Base-by-base conservation (phyloP, 2,797 vertebrate genomes). In the Tokudaia muenninki region DNA sequence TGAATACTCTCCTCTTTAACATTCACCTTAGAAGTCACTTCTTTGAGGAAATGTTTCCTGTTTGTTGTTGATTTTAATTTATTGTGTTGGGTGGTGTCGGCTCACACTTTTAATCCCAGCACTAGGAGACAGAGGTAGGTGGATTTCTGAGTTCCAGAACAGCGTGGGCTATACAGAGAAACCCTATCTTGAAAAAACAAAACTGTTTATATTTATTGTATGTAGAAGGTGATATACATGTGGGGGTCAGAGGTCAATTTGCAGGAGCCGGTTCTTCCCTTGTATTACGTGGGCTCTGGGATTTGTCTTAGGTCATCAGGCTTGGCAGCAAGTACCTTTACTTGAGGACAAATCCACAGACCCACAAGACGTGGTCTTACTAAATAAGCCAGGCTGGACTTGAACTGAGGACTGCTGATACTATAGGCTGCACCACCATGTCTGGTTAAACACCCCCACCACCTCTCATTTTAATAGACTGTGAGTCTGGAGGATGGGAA, bases 41-140 rank as follows among this genome's bases (percentile, higher is more conserved):
- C 22, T 22, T 83, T 44, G 83, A 10, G 63, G 86, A 92, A 72
- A n/a, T 34, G 9, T 63, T 59, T 88, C 26, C 37, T 97, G 80
- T 67, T 67, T 59, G 57, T 87, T 44, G 63, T 16, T 16, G 29
- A 50, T 14, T 26, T 47, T 9, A 70, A 50, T 83, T 83, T 31
- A 84, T 63, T 84, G 55, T 41, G 55, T 24, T 55, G 57, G 57
- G n/a, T 37, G 7, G 21, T 59, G n/a, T 57, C 41, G 26, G 82
- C 59, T 34, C 29, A 63, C 61, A 63, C 59, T 41, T 41, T 41
- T 41, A 41, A 41, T 41, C 41, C 17, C 29, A 47, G 59, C 59
- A 22, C 26, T 84, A 31, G 17, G 61, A 84, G 17, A 61, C 24
- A 63, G 14, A 63, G 59, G 11, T 41, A 84, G 16, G 37, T 84